Evolutionary conservation across 2,888 invertebrate genomes (phyloP).

Genomic region (Sylvicola cinctus): DNA sequence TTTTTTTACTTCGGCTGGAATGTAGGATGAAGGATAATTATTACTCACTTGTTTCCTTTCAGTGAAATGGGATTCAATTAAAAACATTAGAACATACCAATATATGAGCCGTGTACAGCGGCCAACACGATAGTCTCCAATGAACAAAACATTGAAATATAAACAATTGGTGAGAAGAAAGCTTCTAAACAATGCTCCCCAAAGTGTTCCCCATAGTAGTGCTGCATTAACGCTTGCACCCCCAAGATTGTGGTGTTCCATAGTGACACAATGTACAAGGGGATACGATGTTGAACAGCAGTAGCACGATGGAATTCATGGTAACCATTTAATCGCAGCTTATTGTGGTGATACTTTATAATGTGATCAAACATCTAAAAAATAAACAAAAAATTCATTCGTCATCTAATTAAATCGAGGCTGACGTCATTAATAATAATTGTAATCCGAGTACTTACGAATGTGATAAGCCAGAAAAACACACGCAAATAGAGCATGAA

Average conservation of each 20-base stretch:
- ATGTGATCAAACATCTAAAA: constrained; percentile 34
- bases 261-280: constrained; percentile 38
- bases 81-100: constrained; percentile 23
- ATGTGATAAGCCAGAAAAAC: constrained; percentile 33
- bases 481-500: constrained; percentile 35
- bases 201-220: constrained; percentile 31
- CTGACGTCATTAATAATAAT: neutral
- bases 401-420: neutral
- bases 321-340: constrained; percentile 39
- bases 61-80: neutral
- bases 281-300: constrained; percentile 33
- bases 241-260: constrained; percentile 36
- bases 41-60: neutral
- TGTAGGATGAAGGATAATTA: neutral
- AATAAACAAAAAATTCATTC: constrained; percentile 2
- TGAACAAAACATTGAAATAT: constrained; percentile 32
- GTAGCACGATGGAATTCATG: constrained; percentile 44
- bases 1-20: constrained; percentile 33
- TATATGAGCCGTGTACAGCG: constrained; percentile 30
- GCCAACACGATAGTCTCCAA: constrained; percentile 29
- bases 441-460: constrained; percentile 23
- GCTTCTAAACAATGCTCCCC: constrained; percentile 28
- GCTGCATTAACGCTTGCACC: constrained; percentile 32
- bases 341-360: constrained; percentile 35
- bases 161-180: constrained; percentile 32